Conservation (phyloP, 2,797 vertebrate genomes). For the Atherinosoma microstoma region DNA sequence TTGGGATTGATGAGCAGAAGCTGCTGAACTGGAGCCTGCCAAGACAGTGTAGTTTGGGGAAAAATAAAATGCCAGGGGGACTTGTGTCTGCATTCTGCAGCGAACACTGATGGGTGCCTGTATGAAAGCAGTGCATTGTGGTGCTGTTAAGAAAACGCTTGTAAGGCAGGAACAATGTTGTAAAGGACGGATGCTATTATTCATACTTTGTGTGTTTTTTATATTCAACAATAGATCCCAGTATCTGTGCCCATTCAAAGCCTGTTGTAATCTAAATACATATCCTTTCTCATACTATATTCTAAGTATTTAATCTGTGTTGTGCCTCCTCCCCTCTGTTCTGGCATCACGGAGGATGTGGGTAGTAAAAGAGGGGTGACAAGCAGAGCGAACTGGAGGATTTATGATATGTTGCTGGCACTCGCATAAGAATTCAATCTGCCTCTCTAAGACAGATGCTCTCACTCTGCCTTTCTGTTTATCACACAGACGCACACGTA, state of each 20-base stretch:
- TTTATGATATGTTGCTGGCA: conserved; percentile 73
- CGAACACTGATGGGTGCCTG: conserved; percentile 51
- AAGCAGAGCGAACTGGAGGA: conserved; percentile 59
- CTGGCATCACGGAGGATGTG: conserved; percentile 36
- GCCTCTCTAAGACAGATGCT: conserved; percentile 67
- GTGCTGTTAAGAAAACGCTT: conserved; percentile 45
- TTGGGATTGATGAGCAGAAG: conserved; percentile 36
- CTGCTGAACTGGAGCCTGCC: conserved; percentile 25
- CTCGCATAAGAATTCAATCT: conserved; percentile 68
- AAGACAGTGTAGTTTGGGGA: conserved; percentile 49
- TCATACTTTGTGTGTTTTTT: conserved; percentile 19
- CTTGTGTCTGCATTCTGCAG: conserved; percentile 62
- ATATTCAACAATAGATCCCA: conserved; percentile 29
- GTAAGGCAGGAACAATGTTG: conserved; percentile 42
- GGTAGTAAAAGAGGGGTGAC: conserved; percentile 27
- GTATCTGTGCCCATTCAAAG: conserved; percentile 28
- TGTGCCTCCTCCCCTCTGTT: conserved; percentile 19
- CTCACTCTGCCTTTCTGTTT: conserved; percentile 54
- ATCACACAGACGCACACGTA: conserved; percentile 56
- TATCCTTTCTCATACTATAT: conserved; percentile 51
- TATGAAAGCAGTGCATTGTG: conserved; percentile 45
- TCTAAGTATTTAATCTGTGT: conserved; percentile 49
- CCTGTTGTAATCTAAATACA: conserved; percentile 46
- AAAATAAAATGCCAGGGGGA: conserved; percentile 50
- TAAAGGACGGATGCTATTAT: conserved; percentile 51